Evolutionary conservation across 2,113 vertebrate genomes (phyloP).

Genomic region (Seriola rivoliana): DNA sequence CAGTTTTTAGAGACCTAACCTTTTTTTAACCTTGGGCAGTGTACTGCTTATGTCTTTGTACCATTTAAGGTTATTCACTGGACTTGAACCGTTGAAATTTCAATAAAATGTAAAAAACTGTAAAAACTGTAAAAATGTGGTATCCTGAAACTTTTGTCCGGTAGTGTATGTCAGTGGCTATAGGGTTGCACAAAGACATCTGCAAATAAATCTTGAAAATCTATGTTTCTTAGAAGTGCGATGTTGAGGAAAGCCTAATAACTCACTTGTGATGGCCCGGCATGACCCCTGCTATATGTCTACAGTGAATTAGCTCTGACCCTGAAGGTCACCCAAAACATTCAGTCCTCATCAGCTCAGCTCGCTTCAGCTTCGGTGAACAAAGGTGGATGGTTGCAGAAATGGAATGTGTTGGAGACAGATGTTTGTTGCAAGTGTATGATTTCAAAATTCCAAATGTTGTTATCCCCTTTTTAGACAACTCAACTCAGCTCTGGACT

Average conservation of each 20-base stretch:
- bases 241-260: slow-evolving; percentile 27
- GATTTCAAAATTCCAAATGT: background rate
- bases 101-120: background rate
- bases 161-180: background rate
- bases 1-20: background rate
- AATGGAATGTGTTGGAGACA: slow-evolving; percentile 38
- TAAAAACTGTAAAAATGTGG: background rate
- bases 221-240: slow-evolving; percentile 40
- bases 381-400: slow-evolving; percentile 39
- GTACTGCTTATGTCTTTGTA: background rate
- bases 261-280: slow-evolving; percentile 18
- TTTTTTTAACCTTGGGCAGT: too few relatives aligned
- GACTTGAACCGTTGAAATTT: background rate
- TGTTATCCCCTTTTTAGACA: background rate
- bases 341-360: slow-evolving; percentile 6
- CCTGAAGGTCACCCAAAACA: slow-evolving; percentile 19
- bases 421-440: slow-evolving; percentile 18
- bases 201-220: slow-evolving; percentile 33
- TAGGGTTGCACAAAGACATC: slow-evolving; percentile 3
- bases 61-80: background rate
- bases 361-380: slow-evolving; percentile 26
- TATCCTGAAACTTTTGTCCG: background rate
- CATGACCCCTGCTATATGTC: slow-evolving; percentile 29
- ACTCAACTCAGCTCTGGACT: background rate
- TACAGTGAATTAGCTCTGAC: slow-evolving; percentile 42